phyloP scores from a whole-genome alignment of 2,888 invertebrate species.

The Automeris io region DNA sequence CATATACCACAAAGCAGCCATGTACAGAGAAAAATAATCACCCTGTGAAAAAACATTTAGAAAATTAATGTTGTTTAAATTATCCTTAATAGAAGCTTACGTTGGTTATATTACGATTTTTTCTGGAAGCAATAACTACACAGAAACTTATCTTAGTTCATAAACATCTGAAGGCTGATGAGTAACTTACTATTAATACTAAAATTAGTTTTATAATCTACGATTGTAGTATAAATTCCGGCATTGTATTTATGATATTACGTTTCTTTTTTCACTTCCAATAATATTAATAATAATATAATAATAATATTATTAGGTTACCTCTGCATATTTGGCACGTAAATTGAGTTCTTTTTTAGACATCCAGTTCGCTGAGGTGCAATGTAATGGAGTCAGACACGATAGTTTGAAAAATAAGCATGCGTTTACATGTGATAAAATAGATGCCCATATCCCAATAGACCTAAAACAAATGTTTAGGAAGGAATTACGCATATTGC shows the following conservation, averaged over 20 bases:
- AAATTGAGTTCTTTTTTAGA: constrained; percentile 55
- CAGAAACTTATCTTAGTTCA: no score
- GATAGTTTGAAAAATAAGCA: constrained; percentile 70
- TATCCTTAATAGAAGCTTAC: no score
- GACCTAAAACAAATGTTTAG: constrained; percentile 37
- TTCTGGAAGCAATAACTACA: no score
- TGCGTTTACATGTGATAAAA: constrained; percentile 65
- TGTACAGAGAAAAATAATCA: constrained; percentile 56
- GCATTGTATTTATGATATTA: no score
- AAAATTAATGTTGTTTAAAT: no score
- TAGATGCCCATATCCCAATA: constrained; percentile 67
- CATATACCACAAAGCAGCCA: constrained; percentile 69
- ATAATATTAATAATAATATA: background rate
- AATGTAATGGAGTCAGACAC: constrained; percentile 61
- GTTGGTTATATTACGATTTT: no score
- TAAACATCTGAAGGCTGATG: no score
- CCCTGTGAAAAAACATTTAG: constrained; percentile 31
- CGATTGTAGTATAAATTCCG: no score
- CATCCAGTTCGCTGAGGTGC: constrained; percentile 62
- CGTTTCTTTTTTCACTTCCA: background rate
- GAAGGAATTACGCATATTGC: background rate
- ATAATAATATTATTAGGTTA: constrained; percentile 20
- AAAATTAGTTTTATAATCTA: no score
- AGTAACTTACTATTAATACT: no score
- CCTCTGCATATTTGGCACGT: constrained; percentile 49